Conservation (phyloP, 2,113 vertebrate species). For the Rhinoptilus africanus region DNA sequence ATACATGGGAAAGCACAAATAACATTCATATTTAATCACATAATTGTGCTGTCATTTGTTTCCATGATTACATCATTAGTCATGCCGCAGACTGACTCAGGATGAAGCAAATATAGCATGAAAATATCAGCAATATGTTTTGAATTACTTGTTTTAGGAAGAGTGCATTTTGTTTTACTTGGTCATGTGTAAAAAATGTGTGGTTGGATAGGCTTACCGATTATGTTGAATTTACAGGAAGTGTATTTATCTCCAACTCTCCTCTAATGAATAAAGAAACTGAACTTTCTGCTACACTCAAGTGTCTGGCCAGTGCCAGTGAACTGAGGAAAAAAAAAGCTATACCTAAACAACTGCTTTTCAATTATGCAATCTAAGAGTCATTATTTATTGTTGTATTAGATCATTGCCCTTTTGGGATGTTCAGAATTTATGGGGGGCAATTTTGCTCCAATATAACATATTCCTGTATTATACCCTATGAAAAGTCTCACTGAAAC, state of each 20-base stretch:
- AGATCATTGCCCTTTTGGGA: not conserved
- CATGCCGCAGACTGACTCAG: not conserved
- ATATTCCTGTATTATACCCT: not conserved
- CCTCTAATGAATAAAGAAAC: not conserved
- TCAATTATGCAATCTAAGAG: not conserved
- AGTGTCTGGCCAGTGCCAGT: not conserved
- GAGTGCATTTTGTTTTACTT: not conserved
- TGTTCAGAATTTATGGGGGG: not conserved
- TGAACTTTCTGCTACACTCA: not conserved
- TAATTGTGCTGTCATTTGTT: slow-evolving; percentile 30
- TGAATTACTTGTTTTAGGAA: slow-evolving; percentile 22
- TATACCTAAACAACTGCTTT: not conserved
- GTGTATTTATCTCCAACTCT: not conserved
- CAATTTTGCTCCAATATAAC: not conserved
- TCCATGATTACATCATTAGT: slow-evolving; percentile 18
- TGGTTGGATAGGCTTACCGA: not conserved
- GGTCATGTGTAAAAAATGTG: not conserved
- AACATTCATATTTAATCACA: slow-evolving; percentile 49
- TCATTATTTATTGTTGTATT: not conserved
- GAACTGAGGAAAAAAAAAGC: not conserved
- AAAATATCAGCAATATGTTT: slow-evolving; percentile 18
- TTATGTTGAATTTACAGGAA: not conserved
- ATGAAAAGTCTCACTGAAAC: not conserved
- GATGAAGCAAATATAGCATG: slow-evolving; percentile 27
- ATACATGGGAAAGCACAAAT: slow-evolving; percentile 19